phyloP scores from a whole-genome alignment of 2,888 invertebrate species.

The Glaucopsyche alexis region DNA sequence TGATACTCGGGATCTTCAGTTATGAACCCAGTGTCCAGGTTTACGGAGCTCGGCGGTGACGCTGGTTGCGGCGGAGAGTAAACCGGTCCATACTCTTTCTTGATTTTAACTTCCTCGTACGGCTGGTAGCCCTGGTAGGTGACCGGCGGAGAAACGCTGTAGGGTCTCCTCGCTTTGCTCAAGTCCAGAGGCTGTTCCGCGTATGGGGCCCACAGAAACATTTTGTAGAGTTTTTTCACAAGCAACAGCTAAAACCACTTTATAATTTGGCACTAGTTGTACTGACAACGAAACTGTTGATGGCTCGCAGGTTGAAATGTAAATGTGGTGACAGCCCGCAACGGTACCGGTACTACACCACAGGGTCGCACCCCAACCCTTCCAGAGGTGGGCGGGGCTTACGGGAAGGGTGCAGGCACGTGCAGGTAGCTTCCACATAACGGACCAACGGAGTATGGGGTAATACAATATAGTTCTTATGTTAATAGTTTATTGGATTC shows the following conservation, averaged over 20 bases:
- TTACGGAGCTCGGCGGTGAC: slow-evolving; percentile 19
- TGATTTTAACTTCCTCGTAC: not conserved
- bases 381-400: slow-evolving; percentile 14
- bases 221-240: not conserved
- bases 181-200: slow-evolving; percentile 17
- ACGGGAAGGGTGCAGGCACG: slow-evolving; percentile 12
- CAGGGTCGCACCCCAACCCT: not conserved
- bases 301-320: not conserved
- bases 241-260: not conserved
- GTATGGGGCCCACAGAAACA: slow-evolving; percentile 23
- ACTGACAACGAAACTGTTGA: not conserved
- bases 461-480: not conserved
- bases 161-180: not conserved
- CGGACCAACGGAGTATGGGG: not conserved
- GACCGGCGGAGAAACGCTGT: not conserved
- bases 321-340: not conserved
- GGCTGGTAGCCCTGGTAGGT: not conserved
- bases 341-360: not conserved
- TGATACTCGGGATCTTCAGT: slow-evolving; percentile 80
- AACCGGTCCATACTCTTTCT: not conserved
- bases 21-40: slow-evolving; percentile 46
- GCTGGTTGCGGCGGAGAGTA: not conserved
- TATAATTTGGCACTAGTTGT: not conserved
- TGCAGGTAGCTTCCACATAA: not conserved
- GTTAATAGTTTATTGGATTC: not conserved